Evolutionary conservation across 2,888 invertebrate genomes (phyloP).

Genomic region (Axea sp.): DNA sequence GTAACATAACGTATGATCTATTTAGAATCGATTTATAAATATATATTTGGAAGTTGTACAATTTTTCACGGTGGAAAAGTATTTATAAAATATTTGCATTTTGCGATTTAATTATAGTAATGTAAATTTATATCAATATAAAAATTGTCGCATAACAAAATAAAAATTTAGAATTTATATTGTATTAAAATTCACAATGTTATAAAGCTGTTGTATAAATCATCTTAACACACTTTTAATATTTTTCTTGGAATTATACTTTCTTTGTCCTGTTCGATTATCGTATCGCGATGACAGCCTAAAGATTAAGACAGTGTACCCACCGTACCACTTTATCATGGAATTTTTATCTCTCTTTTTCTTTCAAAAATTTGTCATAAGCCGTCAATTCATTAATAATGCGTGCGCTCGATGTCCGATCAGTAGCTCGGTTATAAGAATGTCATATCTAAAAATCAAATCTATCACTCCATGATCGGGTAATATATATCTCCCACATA

Average conservation of each 20-base stretch:
- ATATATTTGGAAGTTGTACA: too few relatives aligned
- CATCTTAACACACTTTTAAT: slow-evolving; percentile 36
- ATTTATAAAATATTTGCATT: too few relatives aligned
- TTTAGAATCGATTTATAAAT: too few relatives aligned
- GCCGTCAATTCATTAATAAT: slow-evolving; percentile 69
- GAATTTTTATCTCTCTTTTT: slow-evolving; percentile 27
- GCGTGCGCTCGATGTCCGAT: slow-evolving; percentile 65
- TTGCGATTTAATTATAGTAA: too few relatives aligned
- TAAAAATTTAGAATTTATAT: slow-evolving; percentile 12
- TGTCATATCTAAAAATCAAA: slow-evolving; percentile 62
- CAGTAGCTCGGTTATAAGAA: slow-evolving; percentile 65
- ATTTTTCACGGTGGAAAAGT: too few relatives aligned
- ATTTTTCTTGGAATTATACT: slow-evolving; percentile 46
- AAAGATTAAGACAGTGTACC: slow-evolving; percentile 50
- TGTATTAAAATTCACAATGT: slow-evolving; percentile 31
- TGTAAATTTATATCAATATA: slow-evolving; percentile 6
- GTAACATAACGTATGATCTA: too few relatives aligned
- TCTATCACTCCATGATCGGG: slow-evolving; percentile 61
- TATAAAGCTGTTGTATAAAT: slow-evolving; percentile 23
- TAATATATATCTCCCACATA: slow-evolving; percentile 45
- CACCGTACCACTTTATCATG: slow-evolving; percentile 17
- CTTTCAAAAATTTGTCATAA: slow-evolving; percentile 50
- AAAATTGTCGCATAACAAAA: slow-evolving; percentile 20
- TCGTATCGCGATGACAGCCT: slow-evolving; percentile 51
- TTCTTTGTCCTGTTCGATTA: slow-evolving; percentile 40